Evolutionary conservation across 2,797 vertebrate genomes (phyloP).

Genomic region (Silurus aristotelis): DNA sequence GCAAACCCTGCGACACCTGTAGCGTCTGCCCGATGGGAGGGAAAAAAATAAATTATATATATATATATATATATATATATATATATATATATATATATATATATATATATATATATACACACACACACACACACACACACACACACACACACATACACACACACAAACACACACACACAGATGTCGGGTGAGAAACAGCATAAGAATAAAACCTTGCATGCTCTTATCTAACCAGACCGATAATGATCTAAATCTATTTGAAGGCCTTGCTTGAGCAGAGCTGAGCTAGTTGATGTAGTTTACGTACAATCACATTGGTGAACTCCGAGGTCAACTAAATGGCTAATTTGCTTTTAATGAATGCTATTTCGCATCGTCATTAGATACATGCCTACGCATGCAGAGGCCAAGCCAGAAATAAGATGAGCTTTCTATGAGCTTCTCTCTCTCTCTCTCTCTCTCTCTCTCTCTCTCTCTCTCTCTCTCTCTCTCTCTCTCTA

Average conservation of each 20-base stretch:
- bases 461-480: background rate
- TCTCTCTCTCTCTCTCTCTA: background rate
- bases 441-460: background rate
- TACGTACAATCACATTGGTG: slow-evolving; percentile 76
- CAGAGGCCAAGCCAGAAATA: slow-evolving; percentile 52
- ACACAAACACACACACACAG: slow-evolving; percentile 58
- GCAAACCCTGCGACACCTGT: too few relatives aligned
- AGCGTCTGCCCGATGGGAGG: too few relatives aligned
- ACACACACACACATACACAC: background rate
- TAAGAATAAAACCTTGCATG: slow-evolving; percentile 21
- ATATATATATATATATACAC: background rate
- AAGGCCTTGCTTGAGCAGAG: slow-evolving; percentile 61
- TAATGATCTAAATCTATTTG: slow-evolving; percentile 16
- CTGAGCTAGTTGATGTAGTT: slow-evolving; percentile 71
- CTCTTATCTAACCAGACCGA: background rate
- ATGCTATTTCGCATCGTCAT: slow-evolving; percentile 62
- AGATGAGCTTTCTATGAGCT: background rate
- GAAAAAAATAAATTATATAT: too few relatives aligned
- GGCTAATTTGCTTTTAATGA: slow-evolving; percentile 73
- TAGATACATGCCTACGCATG: slow-evolving; percentile 58
- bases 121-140: background rate
- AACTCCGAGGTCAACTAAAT: slow-evolving; percentile 65
- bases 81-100: too few relatives aligned
- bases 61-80: too few relatives aligned
- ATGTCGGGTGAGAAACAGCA: slow-evolving; percentile 48